Evolutionary conservation across 2,113 vertebrate species (phyloP).

Genomic region (Stictonetta naevosa): DNA sequence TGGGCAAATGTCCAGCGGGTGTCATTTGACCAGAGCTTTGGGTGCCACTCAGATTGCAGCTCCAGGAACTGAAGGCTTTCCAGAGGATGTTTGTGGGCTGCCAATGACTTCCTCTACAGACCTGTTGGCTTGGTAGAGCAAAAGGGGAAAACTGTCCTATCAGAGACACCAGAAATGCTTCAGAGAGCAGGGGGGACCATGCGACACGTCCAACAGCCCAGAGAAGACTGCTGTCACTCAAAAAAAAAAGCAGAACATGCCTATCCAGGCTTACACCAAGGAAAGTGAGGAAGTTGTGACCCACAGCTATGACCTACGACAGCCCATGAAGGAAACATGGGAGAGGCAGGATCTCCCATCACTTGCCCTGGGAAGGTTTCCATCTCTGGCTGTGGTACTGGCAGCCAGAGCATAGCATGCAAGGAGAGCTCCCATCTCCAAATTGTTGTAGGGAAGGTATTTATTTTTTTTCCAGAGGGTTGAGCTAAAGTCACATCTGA

Average conservation of each 20-base stretch:
- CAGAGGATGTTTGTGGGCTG: neutral
- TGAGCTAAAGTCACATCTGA: neutral
- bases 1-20: neutral
- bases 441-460: neutral
- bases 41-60: neutral
- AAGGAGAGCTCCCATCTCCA: neutral
- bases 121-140: neutral
- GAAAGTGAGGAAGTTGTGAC: neutral
- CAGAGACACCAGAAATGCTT: neutral
- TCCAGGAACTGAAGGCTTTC: neutral
- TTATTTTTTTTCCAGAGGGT: too few relatives aligned
- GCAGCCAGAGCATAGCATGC: neutral
- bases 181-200: neutral
- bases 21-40: neutral
- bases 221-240: neutral
- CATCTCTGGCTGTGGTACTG: neutral
- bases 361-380: neutral
- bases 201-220: neutral
- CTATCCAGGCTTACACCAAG: neutral
- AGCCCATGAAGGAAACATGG: accelerated
- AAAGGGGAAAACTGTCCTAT: neutral
- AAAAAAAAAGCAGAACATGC: neutral
- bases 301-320: accelerated
- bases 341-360: neutral
- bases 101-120: neutral